A percentile compares a stretch with the other conserved stretches of the same genome.
These are phyloP conservation scores for Nasonia oneida DNA, from an alignment of 2,888 invertebrate genomes.

Conservation along the genomic window DNA sequence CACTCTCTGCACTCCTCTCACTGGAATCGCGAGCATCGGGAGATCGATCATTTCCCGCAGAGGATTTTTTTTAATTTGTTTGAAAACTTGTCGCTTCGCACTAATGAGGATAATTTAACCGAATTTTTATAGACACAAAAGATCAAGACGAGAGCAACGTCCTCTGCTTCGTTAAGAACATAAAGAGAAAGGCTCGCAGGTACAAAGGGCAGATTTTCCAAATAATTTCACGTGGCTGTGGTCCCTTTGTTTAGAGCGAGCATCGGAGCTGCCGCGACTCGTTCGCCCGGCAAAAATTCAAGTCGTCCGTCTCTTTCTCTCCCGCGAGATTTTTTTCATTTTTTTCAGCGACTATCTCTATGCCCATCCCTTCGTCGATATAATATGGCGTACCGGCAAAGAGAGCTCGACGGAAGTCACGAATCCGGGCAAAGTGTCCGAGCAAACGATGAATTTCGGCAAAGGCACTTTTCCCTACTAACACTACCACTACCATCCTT, in stretches of 20 bases:
- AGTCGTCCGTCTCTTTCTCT: constrained; percentile 27
- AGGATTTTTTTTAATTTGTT: not conserved
- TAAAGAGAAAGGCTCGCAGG: constrained; percentile 49
- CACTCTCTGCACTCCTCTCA: not conserved
- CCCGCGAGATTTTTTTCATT: constrained; percentile 14
- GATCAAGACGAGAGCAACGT: not conserved
- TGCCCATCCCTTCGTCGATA: constrained; percentile 20
- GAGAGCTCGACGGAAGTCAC: constrained; percentile 63
- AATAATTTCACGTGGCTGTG: constrained; percentile 73
- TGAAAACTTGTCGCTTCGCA: not conserved
- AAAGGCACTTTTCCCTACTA: constrained; percentile 62
- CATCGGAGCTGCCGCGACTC: constrained; percentile 57
- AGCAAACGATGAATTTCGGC: constrained; percentile 67
- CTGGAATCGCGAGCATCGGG: not conserved
- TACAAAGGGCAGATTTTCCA: constrained; percentile 71
- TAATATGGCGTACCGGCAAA: constrained; percentile 48
- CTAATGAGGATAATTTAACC: not conserved
- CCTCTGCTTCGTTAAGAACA: constrained; percentile 66
- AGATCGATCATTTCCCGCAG: constrained; percentile 52
- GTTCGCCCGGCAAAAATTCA: constrained; percentile 62
- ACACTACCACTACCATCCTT: constrained; percentile 60
- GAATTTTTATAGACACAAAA: not conserved
- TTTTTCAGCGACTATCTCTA: not conserved
- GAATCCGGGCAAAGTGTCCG: constrained; percentile 62
- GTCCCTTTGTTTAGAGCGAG: constrained; percentile 68